phyloP scores from a whole-genome alignment of 2,888 invertebrate species.

The Morpho helenor region DNA sequence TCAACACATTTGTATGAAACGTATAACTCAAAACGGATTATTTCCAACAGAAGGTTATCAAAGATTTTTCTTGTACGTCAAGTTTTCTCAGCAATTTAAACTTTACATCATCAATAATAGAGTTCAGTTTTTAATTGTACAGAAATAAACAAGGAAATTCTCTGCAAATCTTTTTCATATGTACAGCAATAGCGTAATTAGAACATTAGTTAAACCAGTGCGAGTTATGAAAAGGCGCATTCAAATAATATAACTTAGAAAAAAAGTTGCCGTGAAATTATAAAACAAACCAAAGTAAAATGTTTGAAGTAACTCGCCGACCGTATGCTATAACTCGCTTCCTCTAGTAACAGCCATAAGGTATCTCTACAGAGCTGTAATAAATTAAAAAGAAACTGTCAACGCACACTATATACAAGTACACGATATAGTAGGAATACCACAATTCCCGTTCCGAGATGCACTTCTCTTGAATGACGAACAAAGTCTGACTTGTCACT shows the following conservation, averaged over 20 bases:
- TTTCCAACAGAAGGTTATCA: no score
- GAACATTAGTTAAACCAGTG: constrained; percentile 2
- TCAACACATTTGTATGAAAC: no score
- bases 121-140: not conserved
- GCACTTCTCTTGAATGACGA: no score
- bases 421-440: no score
- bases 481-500: no score
- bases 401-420: no score
- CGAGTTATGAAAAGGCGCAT: constrained; percentile 3
- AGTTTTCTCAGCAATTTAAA: not conserved
- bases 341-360: constrained; percentile 46
- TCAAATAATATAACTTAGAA: constrained; percentile 36
- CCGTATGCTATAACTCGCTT: constrained; percentile 63
- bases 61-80: no score
- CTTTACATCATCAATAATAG: not conserved
- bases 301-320: constrained; percentile 62
- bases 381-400: not conserved
- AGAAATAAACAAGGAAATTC: constrained; percentile 2
- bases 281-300: constrained; percentile 60
- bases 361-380: constrained; percentile 39
- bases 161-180: constrained; percentile 3
- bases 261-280: constrained; percentile 54
- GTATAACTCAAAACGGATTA: no score
- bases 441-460: no score
- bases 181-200: constrained; percentile 12